Conservation (phyloP, 2,113 vertebrate species). For the Furnarius figulus region DNA sequence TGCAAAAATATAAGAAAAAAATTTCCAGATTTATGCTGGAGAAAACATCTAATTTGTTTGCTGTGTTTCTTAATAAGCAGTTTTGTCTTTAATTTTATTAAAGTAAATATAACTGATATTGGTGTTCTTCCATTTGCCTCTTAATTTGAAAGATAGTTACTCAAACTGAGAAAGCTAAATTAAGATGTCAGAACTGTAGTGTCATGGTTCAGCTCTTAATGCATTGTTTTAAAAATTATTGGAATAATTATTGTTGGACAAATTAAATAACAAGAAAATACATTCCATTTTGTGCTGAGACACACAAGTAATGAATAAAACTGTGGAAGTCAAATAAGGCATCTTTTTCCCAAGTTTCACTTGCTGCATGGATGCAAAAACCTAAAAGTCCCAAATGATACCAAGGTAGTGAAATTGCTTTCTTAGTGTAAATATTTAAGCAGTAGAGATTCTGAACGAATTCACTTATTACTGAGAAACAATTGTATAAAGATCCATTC, state of each 20-base stretch:
- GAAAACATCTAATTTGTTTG: slow-evolving; percentile 36
- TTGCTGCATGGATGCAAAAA: not conserved
- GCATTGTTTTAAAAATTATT: not conserved
- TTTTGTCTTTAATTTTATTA: not conserved
- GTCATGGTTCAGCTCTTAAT: not conserved
- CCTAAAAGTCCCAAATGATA: not conserved
- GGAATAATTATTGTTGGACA: not conserved
- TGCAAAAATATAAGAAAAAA: not conserved
- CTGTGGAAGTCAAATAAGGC: not conserved
- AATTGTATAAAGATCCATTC: not conserved
- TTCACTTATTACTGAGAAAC: not conserved
- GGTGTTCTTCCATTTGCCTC: not conserved
- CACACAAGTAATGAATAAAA: not conserved
- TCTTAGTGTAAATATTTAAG: not conserved
- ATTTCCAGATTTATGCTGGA: not conserved
- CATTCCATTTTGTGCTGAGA: not conserved
- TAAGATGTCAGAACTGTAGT: not conserved
- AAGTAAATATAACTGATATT: not conserved
- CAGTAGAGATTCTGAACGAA: not conserved
- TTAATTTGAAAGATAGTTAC: not conserved
- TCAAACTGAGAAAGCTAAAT: not conserved
- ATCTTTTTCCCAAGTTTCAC: not conserved
- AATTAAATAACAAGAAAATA: not conserved
- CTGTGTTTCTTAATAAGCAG: not conserved
- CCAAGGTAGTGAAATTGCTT: not conserved